Base-by-base conservation (phyloP, 2,113 vertebrate genomes). In the Xenopus laevis region DNA sequence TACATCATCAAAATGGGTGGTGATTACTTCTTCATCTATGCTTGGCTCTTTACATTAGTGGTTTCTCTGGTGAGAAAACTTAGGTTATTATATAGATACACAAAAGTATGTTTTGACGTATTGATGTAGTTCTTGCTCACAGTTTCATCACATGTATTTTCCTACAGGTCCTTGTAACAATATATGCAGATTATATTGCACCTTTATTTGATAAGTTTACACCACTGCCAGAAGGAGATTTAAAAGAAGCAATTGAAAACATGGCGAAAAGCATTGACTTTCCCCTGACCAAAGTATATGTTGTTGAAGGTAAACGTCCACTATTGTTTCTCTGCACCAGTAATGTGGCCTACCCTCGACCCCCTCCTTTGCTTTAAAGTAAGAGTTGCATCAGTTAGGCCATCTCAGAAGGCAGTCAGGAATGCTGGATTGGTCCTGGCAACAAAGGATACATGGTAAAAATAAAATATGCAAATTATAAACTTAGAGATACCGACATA, bases 1-100 rank as follows among this genome's bases (percentile, higher is more conserved):
- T 96, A 98, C 86, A 98, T 99, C 84, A 99, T 99, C 83, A 98
- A 98, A 91, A 97, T 98, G 53, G 97, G 97, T 0, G 97, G 97
- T 60, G 96, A 98, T 83, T 98, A 97, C 84, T 99, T 99, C 83
- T 99, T 99, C 89, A 96, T 99, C 84, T 98, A 98, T 66, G 97
- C 97, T 74, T 98, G 97, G 97, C 93, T 98, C 68, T 99, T 99
- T 81, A 98, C 96, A 0, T 86, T 98, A 65, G 85, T 90, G 61
- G 96, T 99, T 73, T 97, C 96, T 84, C 88, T 99, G 95, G 97
- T 99, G 75, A 91, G 97, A 91, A 10, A n/a, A 44, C 58, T 60
- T n/a, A n/a, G 10, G 8, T 60, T 23, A 13, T 64, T 7, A 11
- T 27, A 10, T 75, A 55, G n/a, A 64, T n/a, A 55, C 6, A 45